Evolutionary conservation across 2,113 vertebrate species (phyloP).

Genomic region (Trematocara macrostoma): DNA sequence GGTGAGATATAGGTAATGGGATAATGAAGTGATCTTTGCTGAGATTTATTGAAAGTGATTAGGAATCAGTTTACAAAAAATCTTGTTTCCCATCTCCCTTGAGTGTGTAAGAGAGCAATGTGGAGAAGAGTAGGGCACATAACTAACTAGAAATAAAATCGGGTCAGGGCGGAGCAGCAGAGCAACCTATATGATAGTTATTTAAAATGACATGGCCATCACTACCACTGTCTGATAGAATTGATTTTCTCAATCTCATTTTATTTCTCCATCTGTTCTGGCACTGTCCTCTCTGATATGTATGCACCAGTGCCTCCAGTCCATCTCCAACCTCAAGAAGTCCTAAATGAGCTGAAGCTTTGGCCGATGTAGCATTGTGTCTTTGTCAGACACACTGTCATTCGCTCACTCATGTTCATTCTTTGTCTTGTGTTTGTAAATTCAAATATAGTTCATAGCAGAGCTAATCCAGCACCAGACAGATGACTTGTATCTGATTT

Average conservation of each 20-base stretch:
- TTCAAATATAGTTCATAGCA: background rate
- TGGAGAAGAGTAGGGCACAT: background rate
- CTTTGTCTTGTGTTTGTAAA: background rate
- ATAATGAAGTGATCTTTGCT: background rate
- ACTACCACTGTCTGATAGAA: slow-evolving; percentile 26
- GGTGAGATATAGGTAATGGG: background rate
- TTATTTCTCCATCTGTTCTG: slow-evolving; percentile 37
- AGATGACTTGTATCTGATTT: background rate
- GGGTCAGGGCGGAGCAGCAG: background rate
- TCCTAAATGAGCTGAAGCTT: slow-evolving; percentile 10
- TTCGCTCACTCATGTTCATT: background rate
- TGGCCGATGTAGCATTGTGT: background rate
- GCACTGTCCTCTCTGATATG: background rate
- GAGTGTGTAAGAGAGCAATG: background rate
- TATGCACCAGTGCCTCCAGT: background rate
- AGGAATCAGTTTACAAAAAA: background rate
- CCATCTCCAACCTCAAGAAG: slow-evolving; percentile 13
- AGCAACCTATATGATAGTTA: slow-evolving; percentile 1
- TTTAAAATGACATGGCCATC: slow-evolving; percentile 34
- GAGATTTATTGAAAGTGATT: background rate
- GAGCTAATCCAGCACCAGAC: background rate
- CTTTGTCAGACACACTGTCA: background rate
- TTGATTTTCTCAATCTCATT: slow-evolving; percentile 32
- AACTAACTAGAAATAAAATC: background rate
- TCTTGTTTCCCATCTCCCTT: background rate